Percentiles rank a stretch among this genome's conserved stretches.
These are phyloP conservation scores for Potamarius usumacintae DNA, from an alignment of 2,113 vertebrate genomes.

Conservation along the genomic window DNA sequence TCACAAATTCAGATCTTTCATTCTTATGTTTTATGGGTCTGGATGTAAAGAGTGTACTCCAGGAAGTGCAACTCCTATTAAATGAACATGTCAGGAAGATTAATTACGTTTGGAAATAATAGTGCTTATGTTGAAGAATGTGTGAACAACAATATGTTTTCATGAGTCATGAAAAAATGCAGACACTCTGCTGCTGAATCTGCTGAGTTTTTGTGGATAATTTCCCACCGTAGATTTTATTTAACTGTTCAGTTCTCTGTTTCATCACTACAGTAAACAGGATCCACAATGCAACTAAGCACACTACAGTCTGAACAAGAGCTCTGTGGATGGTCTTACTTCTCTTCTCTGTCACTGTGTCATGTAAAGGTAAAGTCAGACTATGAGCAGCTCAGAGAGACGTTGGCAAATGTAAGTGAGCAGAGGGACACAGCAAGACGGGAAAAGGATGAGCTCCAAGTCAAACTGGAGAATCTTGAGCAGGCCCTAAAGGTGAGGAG, in stretches of 20 bases:
- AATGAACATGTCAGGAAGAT: conserved; percentile 34
- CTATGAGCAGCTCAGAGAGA: conserved; percentile 76
- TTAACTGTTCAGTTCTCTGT: background rate
- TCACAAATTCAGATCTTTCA: background rate
- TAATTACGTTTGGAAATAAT: conserved; percentile 22
- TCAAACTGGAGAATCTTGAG: conserved; percentile 90
- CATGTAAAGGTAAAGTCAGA: conserved; percentile 77
- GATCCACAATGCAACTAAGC: background rate
- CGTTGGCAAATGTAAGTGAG: conserved; percentile 73
- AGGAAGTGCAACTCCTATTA: conserved; percentile 19
- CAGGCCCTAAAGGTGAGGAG: conserved; percentile 86
- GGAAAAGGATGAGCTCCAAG: conserved; percentile 80
- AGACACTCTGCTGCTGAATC: conserved; percentile 31
- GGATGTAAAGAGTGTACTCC: background rate
- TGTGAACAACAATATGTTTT: conserved; percentile 11
- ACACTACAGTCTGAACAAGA: background rate
- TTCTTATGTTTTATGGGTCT: conserved; percentile 3
- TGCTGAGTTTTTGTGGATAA: conserved; percentile 1
- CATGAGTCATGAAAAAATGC: conserved; percentile 16
- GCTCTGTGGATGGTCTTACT: background rate
- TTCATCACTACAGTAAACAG: conserved; percentile 14
- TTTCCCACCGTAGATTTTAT: background rate
- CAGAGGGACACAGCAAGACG: conserved; percentile 77
- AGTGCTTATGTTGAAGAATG: background rate
- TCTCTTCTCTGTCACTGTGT: conserved; percentile 20